These are phyloP conservation scores for crab-eating macaque (Macaca fascicularis) DNA, from an alignment of 2,113 vertebrate species.

Conservation along the genomic window T2T-MFA8v1.1 NC_088379.1:147192001-147192500, in stretches of 20 bases:
- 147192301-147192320: background rate
- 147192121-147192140: background rate
- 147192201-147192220: background rate
- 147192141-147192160: background rate
- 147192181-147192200: background rate
- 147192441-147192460: background rate
- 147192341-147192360: background rate
- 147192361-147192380: background rate
- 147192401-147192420: background rate
- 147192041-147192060: background rate
- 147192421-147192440: background rate
- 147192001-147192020: background rate
- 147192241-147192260: background rate
- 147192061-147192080: background rate
- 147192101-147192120: background rate
- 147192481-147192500: conserved; percentile 10
- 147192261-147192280: background rate
- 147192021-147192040: background rate
- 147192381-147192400: conserved; percentile 1
- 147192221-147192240: background rate
- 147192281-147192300: background rate
- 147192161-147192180: background rate
- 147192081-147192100: background rate
- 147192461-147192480: background rate
- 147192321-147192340: background rate